phyloP scores from a whole-genome alignment of 1,140 invertebrate species.

The Thaumatotibia leucotreta region DNA sequence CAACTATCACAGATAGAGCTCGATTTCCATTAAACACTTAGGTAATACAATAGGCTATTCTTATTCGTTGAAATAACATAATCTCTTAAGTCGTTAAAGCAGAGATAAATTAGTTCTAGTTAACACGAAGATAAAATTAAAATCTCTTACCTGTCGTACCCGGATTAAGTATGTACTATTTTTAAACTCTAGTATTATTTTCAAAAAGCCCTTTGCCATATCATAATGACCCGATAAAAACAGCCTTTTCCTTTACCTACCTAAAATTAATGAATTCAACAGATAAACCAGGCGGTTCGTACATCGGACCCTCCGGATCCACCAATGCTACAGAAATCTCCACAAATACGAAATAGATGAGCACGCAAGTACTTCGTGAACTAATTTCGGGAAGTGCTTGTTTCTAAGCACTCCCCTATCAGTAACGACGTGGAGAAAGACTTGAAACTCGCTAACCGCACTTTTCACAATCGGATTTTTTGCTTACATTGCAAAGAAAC shows the following conservation, averaged over 20 bases:
- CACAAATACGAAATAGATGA: neutral
- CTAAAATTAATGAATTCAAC: neutral
- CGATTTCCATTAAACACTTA: slow-evolving; percentile 3
- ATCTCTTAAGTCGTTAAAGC: neutral
- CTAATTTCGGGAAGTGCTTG: slow-evolving; percentile 3
- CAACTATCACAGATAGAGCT: neutral
- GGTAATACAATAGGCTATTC: neutral
- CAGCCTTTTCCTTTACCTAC: no score
- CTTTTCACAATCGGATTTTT: neutral
- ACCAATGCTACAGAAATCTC: neutral
- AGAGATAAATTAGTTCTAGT: neutral
- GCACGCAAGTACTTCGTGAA: neutral
- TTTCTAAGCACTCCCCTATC: neutral
- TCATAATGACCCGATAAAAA: neutral
- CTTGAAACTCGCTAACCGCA: neutral
- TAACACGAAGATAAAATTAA: neutral
- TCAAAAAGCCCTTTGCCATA: neutral
- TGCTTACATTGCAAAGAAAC: neutral
- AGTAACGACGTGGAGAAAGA: neutral
- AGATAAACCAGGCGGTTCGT: neutral
- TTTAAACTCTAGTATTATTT: no score
- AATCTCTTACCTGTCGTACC: neutral
- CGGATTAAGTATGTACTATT: neutral
- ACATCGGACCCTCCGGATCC: neutral
- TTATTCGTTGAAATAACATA: neutral